Conservation (phyloP, 2,113 vertebrate genomes). For the Mormoops blainvillei region DNA sequence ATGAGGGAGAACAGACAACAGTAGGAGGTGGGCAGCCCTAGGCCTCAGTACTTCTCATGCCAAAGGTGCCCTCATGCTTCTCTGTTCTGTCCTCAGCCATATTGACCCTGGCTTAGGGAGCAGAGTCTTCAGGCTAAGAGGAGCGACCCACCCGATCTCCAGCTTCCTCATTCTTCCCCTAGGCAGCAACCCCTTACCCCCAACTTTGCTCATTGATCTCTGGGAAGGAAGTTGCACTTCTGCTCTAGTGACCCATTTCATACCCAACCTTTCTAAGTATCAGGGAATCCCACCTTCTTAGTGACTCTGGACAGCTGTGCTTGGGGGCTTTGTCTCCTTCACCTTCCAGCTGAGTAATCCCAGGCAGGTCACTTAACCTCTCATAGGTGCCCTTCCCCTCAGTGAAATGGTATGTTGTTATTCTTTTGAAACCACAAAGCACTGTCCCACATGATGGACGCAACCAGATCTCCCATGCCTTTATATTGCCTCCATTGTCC, state of each 20-base stretch:
- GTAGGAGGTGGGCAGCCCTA: not conserved
- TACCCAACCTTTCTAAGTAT: not conserved
- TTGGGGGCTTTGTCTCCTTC: not conserved
- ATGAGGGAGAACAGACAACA: not conserved
- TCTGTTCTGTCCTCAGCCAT: not conserved
- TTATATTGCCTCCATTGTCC: not conserved
- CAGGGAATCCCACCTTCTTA: not conserved
- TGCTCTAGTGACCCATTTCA: not conserved
- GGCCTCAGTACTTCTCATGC: not conserved
- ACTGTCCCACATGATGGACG: rapidly evolving
- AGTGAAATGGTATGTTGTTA: not conserved
- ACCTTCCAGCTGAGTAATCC: not conserved
- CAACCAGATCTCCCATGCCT: not conserved
- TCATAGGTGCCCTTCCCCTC: not conserved
- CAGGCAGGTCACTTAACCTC: not conserved
- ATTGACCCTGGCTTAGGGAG: not conserved
- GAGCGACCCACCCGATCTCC: rapidly evolving
- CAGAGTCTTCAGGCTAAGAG: not conserved
- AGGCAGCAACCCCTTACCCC: not conserved
- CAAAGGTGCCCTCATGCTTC: rapidly evolving
- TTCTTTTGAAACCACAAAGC: not conserved
- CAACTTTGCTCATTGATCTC: not conserved
- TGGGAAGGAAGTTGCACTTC: not conserved
- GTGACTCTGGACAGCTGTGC: not conserved
- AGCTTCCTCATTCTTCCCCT: not conserved